These are phyloP conservation scores for Chrysemys picta DNA, from an alignment of 2,113 vertebrate species.

Conservation along the genomic window DNA sequence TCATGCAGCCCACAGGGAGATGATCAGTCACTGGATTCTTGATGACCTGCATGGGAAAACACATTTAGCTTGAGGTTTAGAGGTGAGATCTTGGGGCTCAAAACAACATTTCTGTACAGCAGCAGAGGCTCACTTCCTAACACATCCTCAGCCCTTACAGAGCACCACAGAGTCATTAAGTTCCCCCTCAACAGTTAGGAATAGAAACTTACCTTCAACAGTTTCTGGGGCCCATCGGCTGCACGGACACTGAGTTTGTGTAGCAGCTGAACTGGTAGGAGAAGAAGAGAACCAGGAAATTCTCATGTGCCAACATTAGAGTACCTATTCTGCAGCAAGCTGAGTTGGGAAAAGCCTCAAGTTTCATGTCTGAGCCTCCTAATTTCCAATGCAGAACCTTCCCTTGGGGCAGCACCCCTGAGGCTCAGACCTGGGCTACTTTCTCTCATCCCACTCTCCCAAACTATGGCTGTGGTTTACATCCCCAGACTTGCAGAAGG, in stretches of 20 bases:
- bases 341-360: not conserved
- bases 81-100: accelerated
- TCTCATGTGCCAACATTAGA: not conserved
- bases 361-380: not conserved
- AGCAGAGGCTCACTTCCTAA: not conserved
- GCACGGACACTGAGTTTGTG: conserved; percentile 97
- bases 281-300: not conserved
- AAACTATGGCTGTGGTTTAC: accelerated
- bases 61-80: accelerated
- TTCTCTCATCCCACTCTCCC: accelerated
- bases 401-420: not conserved
- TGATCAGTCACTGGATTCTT: conserved; percentile 96
- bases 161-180: not conserved
- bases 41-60: conserved; percentile 81
- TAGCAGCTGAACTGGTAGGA: conserved; percentile 89
- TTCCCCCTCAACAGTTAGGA: not conserved
- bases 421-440: not conserved
- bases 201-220: conserved; percentile 82
- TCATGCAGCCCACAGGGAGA: conserved; percentile 92
- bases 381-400: not conserved
- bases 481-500: accelerated
- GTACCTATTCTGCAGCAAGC: not conserved
- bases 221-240: conserved; percentile 94
- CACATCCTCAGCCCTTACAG: accelerated
- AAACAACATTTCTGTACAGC: accelerated